Base-by-base conservation (phyloP, 2,888 invertebrate genomes). In the Pachydiplax longipennis region DNA sequence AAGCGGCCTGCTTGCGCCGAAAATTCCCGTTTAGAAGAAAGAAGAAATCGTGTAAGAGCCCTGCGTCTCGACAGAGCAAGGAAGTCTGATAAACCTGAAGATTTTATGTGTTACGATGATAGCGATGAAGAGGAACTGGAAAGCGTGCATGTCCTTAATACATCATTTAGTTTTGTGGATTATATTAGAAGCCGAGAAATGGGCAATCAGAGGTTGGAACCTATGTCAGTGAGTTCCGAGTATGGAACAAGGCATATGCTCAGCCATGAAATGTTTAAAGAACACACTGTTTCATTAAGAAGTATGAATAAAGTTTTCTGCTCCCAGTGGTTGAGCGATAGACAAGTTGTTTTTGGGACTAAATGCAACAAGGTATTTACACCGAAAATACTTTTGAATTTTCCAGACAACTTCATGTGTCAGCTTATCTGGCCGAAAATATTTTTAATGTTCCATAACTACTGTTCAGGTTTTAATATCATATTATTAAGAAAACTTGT, bases 321-420 rank as follows among this genome's bases (percentile, higher is more conserved):
- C 94, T 98, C 99, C 0, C 97, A 98, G 94, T 99, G 99, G 99
- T 95, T 99, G 73, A 98, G 98, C 92, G 98, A 98, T 94, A 96
- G 98, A 93, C 98, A 99, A 95, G 97, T 99, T 91, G 98, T 99
- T 37, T 98, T 99, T 94, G 99, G 99, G 91, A 99, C 99, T 90
- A 99, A 99, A 94, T 99, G 99, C 94, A 99, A 99, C 94, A 98
- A 98, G 96, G 97, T 98, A 94, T 93, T n/a, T n/a, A n/a, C n/a
- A n/a, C n/a, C n/a, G n/a, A 61, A 10, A 18, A 81, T 35, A n/a
- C 37, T 83, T 13, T 37, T 12, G 8, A 25, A 80, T 80, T 80
- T 25, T 80, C 0, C 25, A 2, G 80, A 31, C 1, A 25, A 12
- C 12, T 25, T 35, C 1, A 73, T 73, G 12, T 80, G 80, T 37